Evolutionary conservation across 2,113 vertebrate genomes (phyloP).

Genomic region (Pachycephala philippinensis): DNA sequence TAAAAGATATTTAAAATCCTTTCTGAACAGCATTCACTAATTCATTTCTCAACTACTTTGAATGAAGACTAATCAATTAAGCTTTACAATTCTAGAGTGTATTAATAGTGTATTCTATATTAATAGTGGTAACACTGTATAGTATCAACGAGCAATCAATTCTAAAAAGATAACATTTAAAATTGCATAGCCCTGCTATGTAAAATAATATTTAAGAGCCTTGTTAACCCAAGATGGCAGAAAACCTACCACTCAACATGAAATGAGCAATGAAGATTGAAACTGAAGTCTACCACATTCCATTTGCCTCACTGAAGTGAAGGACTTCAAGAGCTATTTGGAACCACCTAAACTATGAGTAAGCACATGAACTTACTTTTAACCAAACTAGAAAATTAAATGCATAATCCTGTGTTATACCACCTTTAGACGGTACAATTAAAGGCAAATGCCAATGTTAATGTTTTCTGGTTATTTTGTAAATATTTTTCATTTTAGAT

Average conservation of each 20-base stretch:
- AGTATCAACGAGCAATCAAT: background rate
- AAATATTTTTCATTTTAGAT: background rate
- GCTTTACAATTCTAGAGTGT: background rate
- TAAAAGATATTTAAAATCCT: background rate
- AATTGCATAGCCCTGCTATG: background rate
- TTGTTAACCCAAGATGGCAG: background rate
- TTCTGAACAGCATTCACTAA: background rate
- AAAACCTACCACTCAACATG: background rate
- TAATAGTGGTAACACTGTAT: background rate
- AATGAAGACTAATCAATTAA: background rate
- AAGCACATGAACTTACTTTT: background rate
- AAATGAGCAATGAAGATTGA: background rate
- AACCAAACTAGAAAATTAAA: constrained; percentile 23
- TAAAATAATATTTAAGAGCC: background rate
- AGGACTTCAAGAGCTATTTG: background rate
- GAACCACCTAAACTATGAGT: background rate
- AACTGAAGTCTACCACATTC: background rate
- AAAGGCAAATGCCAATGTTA: background rate
- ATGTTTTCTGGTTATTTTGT: background rate
- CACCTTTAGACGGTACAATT: background rate
- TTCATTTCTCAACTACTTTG: background rate
- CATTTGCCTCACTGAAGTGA: background rate
- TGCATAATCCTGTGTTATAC: background rate
- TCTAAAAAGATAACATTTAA: background rate
- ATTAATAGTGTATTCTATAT: too few relatives aligned